phyloP scores from a whole-genome alignment of 2,888 invertebrate genomes.

The Ellobium chinense region DNA sequence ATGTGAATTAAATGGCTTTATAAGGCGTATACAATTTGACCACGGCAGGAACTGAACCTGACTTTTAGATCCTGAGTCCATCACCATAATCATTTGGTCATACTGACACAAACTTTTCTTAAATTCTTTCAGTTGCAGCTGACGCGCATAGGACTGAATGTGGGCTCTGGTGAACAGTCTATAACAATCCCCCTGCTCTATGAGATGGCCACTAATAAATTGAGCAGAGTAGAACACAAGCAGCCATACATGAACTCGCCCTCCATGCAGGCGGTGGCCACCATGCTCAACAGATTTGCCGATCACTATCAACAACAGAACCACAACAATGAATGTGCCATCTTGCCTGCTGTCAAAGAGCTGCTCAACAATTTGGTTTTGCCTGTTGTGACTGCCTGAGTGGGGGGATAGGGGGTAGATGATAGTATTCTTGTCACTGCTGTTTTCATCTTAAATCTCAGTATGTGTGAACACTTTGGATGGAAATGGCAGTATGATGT shows the following conservation, averaged over 20 bases:
- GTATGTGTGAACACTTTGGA: too few relatives aligned
- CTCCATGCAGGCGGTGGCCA: conserved; percentile 63
- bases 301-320: conserved; percentile 75
- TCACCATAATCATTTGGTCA: too few relatives aligned
- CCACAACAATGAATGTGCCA: conserved; percentile 86
- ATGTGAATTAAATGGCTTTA: too few relatives aligned
- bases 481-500: too few relatives aligned
- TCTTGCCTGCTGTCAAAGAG: conserved; percentile 94
- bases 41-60: too few relatives aligned
- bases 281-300: conserved; percentile 75
- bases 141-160: conserved; percentile 83
- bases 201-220: conserved; percentile 88
- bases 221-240: conserved; percentile 51
- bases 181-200: conserved; percentile 93
- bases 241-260: conserved; percentile 80
- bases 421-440: too few relatives aligned
- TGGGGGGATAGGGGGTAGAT: too few relatives aligned
- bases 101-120: too few relatives aligned
- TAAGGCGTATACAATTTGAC: too few relatives aligned
- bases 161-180: conserved; percentile 84
- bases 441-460: too few relatives aligned
- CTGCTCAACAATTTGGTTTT: conserved; percentile 90
- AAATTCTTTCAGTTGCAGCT: conserved; percentile 87
- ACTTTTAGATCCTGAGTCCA: too few relatives aligned
- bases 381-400: too few relatives aligned